A percentile compares a stretch with the other conserved stretches of the same genome.
Conservation (phyloP, 2,888 invertebrate species). For the Diaperis boleti region DNA sequence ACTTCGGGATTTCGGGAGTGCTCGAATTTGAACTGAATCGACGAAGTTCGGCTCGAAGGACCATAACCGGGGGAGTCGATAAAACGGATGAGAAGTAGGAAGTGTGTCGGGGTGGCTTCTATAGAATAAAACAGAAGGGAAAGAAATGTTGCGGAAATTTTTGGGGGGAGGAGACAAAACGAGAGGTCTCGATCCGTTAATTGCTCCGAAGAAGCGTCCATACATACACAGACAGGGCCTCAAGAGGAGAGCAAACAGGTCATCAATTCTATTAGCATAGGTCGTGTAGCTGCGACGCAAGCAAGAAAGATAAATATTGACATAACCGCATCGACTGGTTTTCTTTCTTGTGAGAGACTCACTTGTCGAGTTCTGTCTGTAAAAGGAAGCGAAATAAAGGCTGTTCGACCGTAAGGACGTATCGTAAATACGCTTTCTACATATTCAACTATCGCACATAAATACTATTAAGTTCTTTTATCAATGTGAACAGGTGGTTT, state of each 20-base stretch:
- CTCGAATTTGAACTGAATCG: too few relatives aligned
- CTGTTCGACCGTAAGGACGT: conserved; percentile 34
- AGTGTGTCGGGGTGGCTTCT: too few relatives aligned
- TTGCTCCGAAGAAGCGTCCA: conserved; percentile 12
- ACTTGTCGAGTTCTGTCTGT: conserved; percentile 38
- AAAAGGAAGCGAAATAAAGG: conserved; percentile 39
- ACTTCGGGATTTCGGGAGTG: too few relatives aligned
- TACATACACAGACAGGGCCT: conserved; percentile 28
- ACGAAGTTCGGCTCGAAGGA: too few relatives aligned
- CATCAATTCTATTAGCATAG: conserved; percentile 47
- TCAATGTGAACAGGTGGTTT: conserved; percentile 13
- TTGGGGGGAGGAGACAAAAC: too few relatives aligned
- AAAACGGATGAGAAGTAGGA: too few relatives aligned
- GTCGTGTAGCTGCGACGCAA: conserved; percentile 43
- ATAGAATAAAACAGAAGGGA: too few relatives aligned
- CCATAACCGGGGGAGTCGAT: too few relatives aligned
- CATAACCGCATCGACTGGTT: conserved; percentile 47
- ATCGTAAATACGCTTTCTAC: conserved; percentile 44
- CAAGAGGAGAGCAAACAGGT: conserved; percentile 32
- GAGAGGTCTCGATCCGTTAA: neutral
- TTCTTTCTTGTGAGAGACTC: too few relatives aligned
- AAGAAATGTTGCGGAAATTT: too few relatives aligned
- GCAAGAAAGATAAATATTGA: conserved; percentile 48
- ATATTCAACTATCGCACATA: conserved; percentile 33
- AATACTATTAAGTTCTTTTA: conserved; percentile 42